Evolutionary conservation across 2,113 vertebrate species (phyloP), one percentile per base, ranked within the genome.

Genomic region (Meleagris gallopavo): DNA sequence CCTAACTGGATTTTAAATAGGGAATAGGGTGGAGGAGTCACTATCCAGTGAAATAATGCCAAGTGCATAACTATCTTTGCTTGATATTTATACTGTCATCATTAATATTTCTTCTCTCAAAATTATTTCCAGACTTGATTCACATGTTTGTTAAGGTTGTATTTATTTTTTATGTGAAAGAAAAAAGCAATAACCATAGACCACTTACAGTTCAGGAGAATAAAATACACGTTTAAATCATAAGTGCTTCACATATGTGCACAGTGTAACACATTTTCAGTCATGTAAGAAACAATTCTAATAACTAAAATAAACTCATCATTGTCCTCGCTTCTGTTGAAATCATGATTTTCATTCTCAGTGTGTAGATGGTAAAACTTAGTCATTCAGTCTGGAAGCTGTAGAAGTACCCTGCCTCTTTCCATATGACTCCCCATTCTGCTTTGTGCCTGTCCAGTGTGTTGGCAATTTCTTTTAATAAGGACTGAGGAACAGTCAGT

Each of bases 331-430:
- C 93, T 95, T 96, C 64, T 95, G 74, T 45, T 95, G 80, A 80
- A 89, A 72, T 85, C 36, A 61, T 84, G 95, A 96, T 95, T 62
- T 71, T 62, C 74, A 6, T 95, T 96, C 58, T 90, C 95, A 94
- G 80, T 43, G 24, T 71, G 86, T 87, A 80, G 71, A 86, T 93
- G 94, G 89, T 84, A 97, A 90, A 95, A 96, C 93, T 83, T 81
- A 95, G 93, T 80, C 87, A 89, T 86, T 96, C 93, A 95, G 40
- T 90, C 92, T 97, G 93, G 82, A 81, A 89, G 60, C 66, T 77
- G 21, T 58, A 92, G 88, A 55, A 93, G 93, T 89, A 60, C 11
- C 61, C 64, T 89, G 91, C 67, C 52, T 67, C 95, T 93, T 70
- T 86, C 66, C 86, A 24, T 73, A n/a, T 86, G 87, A 93, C 97